Base-by-base conservation (phyloP, 2,113 vertebrate species). In the Morphnarchus princeps region DNA sequence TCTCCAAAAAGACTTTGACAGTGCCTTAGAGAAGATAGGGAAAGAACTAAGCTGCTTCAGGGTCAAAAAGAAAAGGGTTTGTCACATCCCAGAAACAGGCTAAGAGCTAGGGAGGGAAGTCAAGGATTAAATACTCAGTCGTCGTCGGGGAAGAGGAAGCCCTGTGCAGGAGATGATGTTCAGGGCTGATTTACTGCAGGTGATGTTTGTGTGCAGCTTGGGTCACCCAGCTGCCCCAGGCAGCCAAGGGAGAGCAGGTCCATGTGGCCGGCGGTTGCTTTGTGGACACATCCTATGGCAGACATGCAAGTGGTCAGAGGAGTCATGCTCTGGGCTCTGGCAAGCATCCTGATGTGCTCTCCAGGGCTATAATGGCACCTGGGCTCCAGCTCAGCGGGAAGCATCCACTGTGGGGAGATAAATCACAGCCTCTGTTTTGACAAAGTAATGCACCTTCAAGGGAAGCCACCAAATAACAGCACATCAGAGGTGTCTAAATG, bases 181-280 rank as follows among this genome's bases (percentile, higher is more conserved):
- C 14, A 8, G 18, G 29, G 26, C 47, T 45, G 55, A 25, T 36
- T 79, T 49, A 22, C 63, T 2, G 26, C 14, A 7, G 57, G 13
- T 7, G 79, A 31, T 8, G 32, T 16, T 38, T 49, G 55, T 22
- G 34, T 28, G 32, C 25, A 38, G 29, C 11, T 6, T 1, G 9
- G 40, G 73, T 21, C 63, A 25, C 43, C 40, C 1, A 0, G 29
- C 72, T 32, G 47, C 73, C 50, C 78, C 3, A 0, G n/a, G 66
- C 40, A 72, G 50, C 52, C n/a, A 11, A 13, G 77, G 76, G 15
- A 32, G 26, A 79, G 47, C 49, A 26, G 67, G 19, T 22, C 63
- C 19, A 0, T 9, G 22, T 0, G 2, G 49, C 38, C 1, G 0
- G 43, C 18, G 61, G n/a, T 13, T 43, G 61, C 55, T 55, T 34